Evolutionary conservation across 2,888 invertebrate genomes (phyloP).

Genomic region (Charanyca ferruginea): DNA sequence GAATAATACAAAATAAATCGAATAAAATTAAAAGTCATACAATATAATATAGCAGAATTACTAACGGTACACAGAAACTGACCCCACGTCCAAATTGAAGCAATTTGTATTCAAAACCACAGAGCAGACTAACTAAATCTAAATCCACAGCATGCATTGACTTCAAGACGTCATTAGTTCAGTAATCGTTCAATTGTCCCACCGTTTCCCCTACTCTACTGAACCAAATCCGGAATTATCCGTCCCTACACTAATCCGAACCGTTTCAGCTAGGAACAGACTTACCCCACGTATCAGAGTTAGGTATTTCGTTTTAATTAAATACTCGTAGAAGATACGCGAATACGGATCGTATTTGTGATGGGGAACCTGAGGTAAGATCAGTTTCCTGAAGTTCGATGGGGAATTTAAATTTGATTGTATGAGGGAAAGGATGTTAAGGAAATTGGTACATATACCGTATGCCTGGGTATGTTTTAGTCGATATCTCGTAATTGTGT

Average conservation of each 20-base stretch:
- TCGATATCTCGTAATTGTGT: too few relatives aligned
- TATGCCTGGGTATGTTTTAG: too few relatives aligned
- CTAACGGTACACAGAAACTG: too few relatives aligned
- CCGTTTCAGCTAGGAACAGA: slow-evolving; percentile 34
- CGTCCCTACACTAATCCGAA: slow-evolving; percentile 51
- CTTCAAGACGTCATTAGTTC: slow-evolving; percentile 43
- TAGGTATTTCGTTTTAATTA: slow-evolving; percentile 59
- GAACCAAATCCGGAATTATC: slow-evolving; percentile 48
- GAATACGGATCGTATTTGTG: slow-evolving; percentile 20
- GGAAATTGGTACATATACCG: not conserved
- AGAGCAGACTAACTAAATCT: not conserved
- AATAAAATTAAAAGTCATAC: too few relatives aligned
- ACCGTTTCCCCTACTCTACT: slow-evolving; percentile 28
- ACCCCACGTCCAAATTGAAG: slow-evolving; percentile 11
- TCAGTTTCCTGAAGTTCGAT: slow-evolving; percentile 15
- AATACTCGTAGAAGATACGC: slow-evolving; percentile 25
- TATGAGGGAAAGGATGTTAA: not conserved
- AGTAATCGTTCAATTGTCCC: slow-evolving; percentile 44
- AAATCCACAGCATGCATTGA: slow-evolving; percentile 44
- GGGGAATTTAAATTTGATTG: slow-evolving; percentile 6
- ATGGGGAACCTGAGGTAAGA: slow-evolving; percentile 10
- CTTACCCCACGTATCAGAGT: slow-evolving; percentile 43
- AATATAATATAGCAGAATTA: too few relatives aligned
- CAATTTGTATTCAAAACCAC: slow-evolving; percentile 46
- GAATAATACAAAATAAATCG: too few relatives aligned